These are phyloP conservation scores for Euleptes europaea DNA, from an alignment of 2,113 vertebrate species.

Conservation along the genomic window DNA sequence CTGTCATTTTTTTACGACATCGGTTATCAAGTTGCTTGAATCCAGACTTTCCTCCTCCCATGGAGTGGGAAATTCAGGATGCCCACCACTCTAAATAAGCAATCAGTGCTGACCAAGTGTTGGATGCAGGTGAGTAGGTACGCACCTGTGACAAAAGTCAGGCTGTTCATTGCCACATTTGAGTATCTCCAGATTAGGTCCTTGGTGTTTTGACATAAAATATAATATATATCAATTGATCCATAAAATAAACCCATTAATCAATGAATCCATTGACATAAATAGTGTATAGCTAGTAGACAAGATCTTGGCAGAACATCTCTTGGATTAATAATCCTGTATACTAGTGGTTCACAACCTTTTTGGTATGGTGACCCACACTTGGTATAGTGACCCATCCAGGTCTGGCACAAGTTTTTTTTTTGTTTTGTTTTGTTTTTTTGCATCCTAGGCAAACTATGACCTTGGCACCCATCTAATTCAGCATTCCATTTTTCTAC, in stretches of 20 bases:
- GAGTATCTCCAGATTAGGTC: not conserved
- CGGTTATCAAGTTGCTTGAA: not conserved
- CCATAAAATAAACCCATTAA: not conserved
- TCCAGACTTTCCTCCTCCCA: not conserved
- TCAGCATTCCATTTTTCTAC: too few relatives aligned
- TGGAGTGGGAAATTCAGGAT: not conserved
- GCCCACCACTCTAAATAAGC: not conserved
- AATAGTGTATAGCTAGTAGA: not conserved
- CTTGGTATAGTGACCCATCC: too few relatives aligned
- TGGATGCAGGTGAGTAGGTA: not conserved
- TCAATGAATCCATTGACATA: not conserved
- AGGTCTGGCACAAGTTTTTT: too few relatives aligned
- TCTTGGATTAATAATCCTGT: not conserved
- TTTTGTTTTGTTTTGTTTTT: too few relatives aligned
- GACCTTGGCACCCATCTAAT: too few relatives aligned
- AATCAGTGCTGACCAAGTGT: not conserved
- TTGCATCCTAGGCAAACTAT: too few relatives aligned
- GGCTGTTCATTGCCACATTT: not conserved
- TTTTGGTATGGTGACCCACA: too few relatives aligned
- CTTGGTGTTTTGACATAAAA: too few relatives aligned
- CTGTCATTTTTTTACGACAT: not conserved
- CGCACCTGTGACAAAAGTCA: not conserved
- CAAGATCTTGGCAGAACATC: not conserved
- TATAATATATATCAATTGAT: not conserved
- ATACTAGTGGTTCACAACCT: too few relatives aligned